Percentiles rank a stretch among this genome's conserved stretches.
Conservation (phyloP, 2,888 invertebrate species). For the Seladonia tumulorum region DNA sequence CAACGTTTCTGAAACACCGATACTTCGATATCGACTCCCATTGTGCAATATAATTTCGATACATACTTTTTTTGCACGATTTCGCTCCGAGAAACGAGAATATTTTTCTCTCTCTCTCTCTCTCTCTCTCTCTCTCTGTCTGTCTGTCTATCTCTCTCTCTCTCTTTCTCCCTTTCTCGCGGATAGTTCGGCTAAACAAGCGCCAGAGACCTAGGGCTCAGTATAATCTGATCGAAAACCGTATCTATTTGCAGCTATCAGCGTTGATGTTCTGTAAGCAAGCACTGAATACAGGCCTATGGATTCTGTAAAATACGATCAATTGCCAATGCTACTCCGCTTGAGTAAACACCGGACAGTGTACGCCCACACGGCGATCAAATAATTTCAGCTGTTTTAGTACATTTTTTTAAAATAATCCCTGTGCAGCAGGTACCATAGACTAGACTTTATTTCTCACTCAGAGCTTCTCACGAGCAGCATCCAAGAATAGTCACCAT, state of each 20-base stretch:
- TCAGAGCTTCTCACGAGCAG: slow-evolving; percentile 16
- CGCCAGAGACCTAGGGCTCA: slow-evolving; percentile 4
- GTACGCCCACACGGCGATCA: slow-evolving; percentile 43
- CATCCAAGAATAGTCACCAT: slow-evolving; percentile 37
- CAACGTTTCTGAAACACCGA: slow-evolving; percentile 3
- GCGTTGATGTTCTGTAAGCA: slow-evolving; percentile 61
- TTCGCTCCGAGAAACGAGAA: slow-evolving; percentile 25
- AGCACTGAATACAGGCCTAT: slow-evolving; percentile 61
- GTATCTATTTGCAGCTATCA: slow-evolving; percentile 60
- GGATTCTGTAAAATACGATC: slow-evolving; percentile 59
- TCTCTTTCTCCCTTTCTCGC: background rate
- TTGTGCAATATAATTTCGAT: slow-evolving; percentile 19
- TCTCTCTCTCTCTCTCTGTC: background rate
- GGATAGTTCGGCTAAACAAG: slow-evolving; percentile 46
- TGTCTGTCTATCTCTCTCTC: background rate
- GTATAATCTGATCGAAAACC: slow-evolving; percentile 50
- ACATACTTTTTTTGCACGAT: slow-evolving; percentile 31
- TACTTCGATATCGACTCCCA: background rate
- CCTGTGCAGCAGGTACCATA: slow-evolving; percentile 49
- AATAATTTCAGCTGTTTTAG: slow-evolving; percentile 51
- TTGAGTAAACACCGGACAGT: slow-evolving; percentile 53
- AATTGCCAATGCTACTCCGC: slow-evolving; percentile 53
- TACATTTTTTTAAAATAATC: slow-evolving; percentile 44
- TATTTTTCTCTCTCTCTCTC: slow-evolving; percentile 1
- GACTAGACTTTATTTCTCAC: slow-evolving; percentile 44